These are phyloP conservation scores for Sclerurus mexicanus DNA, from an alignment of 2,113 vertebrate genomes.

Conservation along the genomic window DNA sequence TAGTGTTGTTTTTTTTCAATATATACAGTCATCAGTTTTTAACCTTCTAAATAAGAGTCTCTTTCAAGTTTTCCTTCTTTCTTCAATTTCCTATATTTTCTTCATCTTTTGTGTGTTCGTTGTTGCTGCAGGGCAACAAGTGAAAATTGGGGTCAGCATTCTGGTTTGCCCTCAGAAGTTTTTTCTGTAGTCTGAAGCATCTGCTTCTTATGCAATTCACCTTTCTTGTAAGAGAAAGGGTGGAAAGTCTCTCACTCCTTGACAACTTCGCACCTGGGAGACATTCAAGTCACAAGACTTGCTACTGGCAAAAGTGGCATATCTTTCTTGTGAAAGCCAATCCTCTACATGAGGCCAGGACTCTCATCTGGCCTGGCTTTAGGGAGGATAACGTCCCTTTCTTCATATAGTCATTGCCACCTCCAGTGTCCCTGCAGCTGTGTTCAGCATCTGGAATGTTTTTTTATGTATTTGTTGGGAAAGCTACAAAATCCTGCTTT, in stretches of 20 bases:
- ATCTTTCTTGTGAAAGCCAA: not conserved
- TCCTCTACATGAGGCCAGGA: not conserved
- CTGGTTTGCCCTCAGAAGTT: not conserved
- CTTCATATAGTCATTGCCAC: not conserved
- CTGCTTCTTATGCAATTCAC: not conserved
- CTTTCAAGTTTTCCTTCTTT: not conserved
- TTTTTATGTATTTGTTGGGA: not conserved
- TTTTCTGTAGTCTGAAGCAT: not conserved
- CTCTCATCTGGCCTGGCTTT: not conserved
- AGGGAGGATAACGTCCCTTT: not conserved
- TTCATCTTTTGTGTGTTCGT: not conserved
- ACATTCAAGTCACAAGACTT: not conserved
- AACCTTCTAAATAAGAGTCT: not conserved
- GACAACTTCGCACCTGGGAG: not conserved
- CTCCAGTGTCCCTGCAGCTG: accelerated
- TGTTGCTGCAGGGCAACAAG: not conserved
- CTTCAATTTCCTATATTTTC: not conserved
- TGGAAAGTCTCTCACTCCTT: not conserved
- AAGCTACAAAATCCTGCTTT: not conserved
- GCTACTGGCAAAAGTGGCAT: not conserved
- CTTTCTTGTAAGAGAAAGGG: not conserved
- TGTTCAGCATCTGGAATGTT: not conserved
- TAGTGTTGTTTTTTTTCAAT: not conserved
- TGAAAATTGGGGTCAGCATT: not conserved
- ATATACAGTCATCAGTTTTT: not conserved